Evolutionary conservation across 2,888 invertebrate species (phyloP).

Genomic region (Eilema sororculum): DNA sequence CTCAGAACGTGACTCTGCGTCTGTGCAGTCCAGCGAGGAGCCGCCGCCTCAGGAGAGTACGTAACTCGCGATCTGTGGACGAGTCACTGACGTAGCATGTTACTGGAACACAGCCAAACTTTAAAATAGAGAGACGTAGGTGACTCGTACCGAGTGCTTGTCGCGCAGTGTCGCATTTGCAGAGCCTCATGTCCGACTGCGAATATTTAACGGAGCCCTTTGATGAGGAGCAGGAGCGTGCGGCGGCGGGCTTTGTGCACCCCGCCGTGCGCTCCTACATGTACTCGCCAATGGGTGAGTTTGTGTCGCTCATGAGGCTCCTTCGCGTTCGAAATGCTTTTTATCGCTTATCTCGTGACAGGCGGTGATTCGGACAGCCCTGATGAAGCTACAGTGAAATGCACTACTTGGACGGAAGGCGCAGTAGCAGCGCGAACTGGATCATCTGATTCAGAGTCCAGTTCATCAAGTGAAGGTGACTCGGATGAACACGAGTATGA

Average conservation of each 20-base stretch:
- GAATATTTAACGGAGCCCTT: conserved; percentile 83
- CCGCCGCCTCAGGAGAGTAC: conserved; percentile 83
- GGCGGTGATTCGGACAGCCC: conserved; percentile 88
- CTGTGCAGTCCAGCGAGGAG: conserved; percentile 84
- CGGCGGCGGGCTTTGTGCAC: conserved; percentile 77
- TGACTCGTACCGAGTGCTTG: conserved; percentile 81
- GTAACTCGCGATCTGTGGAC: conserved; percentile 77
- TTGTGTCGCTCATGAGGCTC: conserved; percentile 68
- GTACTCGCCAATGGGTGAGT: conserved; percentile 86
- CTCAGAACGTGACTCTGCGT: conserved; percentile 82
- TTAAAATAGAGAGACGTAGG: conserved; percentile 82
- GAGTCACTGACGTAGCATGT: conserved; percentile 81
- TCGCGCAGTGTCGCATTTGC: conserved; percentile 83
- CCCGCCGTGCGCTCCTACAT: conserved; percentile 86
- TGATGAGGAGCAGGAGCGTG: conserved; percentile 80
- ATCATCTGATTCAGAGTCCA: conserved; percentile 78
- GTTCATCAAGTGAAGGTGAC: conserved; percentile 73
- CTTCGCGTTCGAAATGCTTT: conserved; percentile 53
- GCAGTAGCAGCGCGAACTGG: conserved; percentile 72
- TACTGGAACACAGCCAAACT: conserved; percentile 84
- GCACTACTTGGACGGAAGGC: conserved; percentile 81
- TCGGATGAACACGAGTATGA: conserved; percentile 82
- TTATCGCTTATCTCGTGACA: conserved; percentile 77
- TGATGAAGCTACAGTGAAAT: conserved; percentile 88
- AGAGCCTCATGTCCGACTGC: conserved; percentile 85